Evolutionary conservation across 2,113 vertebrate genomes (phyloP), one percentile per base, ranked within the genome.

Genomic region (Apistogramma diplotaenia): DNA sequence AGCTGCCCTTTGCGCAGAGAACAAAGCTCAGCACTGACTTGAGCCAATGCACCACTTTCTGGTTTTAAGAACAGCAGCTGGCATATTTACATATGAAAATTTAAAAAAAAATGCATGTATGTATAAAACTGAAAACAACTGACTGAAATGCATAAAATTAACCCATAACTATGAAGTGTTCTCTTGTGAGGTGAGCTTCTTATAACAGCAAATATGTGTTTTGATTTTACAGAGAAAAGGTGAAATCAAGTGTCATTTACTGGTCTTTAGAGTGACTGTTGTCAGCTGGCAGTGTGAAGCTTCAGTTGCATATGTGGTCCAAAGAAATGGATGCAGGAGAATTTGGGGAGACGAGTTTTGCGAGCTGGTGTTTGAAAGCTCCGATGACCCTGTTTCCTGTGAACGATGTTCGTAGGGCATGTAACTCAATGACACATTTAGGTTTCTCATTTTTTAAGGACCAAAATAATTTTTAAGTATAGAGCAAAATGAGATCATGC

Each of bases 401-500:
- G 93, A 93, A 85, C 85, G 91, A 91, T 89, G 91, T 90, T 92
- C 91, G 92, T 92, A 90, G 91, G 93, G 91, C 93, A 90, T 91
- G 86, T 81, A 85, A 90, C 89, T 90, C 83, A 79, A 33, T 95
- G 94, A 95, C 93, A 94, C 92, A 93, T 94, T 92, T 89, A 91
- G 93, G 92, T 94, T 93, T 92, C 91, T 94, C 86, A 89, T 94
- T 92, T 93, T 88, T 93, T 87, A 90, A 83, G 89, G 83, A 92
- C 86, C 84, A 53, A 82, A 89, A 85, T 91, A 88, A 83, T 90
- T 93, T 95, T 91, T 89, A 74, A 92, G 83, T 33, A 40, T 18
- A 82, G 85, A 89, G 83, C 79, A 89, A 81, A 93, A 93, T 91
- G 83, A 92, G 89, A 85, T 92, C 88, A 91, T 87, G 79, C 80